These are phyloP conservation scores for Phoxinus phoxinus DNA, from an alignment of 2,113 vertebrate species.

Conservation along the genomic window DNA sequence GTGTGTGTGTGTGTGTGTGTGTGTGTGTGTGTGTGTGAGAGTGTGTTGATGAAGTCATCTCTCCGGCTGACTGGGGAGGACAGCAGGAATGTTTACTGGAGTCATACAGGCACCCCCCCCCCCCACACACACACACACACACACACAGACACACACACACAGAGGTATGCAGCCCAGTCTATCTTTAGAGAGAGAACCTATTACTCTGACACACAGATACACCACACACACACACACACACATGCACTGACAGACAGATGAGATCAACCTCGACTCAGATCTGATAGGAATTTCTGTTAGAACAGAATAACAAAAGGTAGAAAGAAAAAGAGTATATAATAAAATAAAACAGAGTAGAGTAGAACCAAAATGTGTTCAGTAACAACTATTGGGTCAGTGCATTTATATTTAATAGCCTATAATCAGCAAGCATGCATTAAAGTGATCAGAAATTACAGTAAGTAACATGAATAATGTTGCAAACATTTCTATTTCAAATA, in stretches of 20 bases:
- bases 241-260: background rate
- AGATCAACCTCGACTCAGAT: background rate
- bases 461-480: background rate
- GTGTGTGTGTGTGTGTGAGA: background rate
- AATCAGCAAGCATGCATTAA: background rate
- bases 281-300: background rate
- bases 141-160: background rate
- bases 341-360: background rate
- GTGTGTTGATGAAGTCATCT: conserved; percentile 39
- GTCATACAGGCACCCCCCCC: background rate
- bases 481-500: background rate
- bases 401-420: background rate
- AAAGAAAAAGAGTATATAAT: background rate
- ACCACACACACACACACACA: background rate
- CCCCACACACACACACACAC: background rate
- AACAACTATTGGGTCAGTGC: background rate
- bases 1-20: conserved; percentile 17
- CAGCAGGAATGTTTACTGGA: conserved; percentile 47
- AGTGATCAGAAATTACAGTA: background rate
- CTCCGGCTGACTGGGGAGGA: conserved; percentile 26
- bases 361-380: background rate
- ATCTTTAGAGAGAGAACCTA: conserved; percentile 25
- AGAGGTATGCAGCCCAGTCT: conserved; percentile 20
- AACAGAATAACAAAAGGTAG: background rate
- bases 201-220: conserved; percentile 14